Conservation (phyloP, 2,797 vertebrate species). For the Pangasius mekongensis region DNA sequence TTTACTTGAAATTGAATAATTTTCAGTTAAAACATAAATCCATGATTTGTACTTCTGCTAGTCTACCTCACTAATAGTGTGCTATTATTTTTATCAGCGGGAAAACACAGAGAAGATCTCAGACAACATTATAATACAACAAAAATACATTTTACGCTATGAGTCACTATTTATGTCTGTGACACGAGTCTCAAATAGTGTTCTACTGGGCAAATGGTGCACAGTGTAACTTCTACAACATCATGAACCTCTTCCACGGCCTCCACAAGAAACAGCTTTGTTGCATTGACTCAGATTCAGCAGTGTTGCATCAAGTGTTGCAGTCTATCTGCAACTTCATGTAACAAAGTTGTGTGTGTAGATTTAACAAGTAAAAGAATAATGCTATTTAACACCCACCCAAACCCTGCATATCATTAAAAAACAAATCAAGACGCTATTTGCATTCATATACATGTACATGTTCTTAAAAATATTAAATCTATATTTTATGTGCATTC, state of each 20-base stretch:
- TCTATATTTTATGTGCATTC: neutral
- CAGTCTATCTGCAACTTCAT: constrained; percentile 4
- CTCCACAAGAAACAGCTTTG: neutral
- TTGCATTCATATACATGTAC: neutral
- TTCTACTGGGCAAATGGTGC: neutral
- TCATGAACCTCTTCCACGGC: neutral
- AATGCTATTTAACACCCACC: neutral
- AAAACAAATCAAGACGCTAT: neutral
- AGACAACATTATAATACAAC: neutral
- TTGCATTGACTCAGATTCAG: constrained; percentile 12
- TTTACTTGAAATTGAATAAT: neutral
- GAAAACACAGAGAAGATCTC: neutral
- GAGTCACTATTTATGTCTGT: neutral
- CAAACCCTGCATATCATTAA: neutral
- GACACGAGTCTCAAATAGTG: neutral
- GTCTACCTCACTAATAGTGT: neutral
- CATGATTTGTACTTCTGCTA: neutral
- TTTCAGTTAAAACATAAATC: neutral
- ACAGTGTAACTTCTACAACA: neutral
- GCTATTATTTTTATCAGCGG: neutral
- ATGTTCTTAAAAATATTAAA: neutral
- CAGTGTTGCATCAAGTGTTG: constrained; percentile 7
- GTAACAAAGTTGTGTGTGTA: neutral
- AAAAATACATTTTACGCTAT: neutral
- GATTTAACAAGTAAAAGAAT: neutral